Evolutionary conservation across 2,888 invertebrate species (phyloP).

Genomic region (Luffia ferchaultella): DNA sequence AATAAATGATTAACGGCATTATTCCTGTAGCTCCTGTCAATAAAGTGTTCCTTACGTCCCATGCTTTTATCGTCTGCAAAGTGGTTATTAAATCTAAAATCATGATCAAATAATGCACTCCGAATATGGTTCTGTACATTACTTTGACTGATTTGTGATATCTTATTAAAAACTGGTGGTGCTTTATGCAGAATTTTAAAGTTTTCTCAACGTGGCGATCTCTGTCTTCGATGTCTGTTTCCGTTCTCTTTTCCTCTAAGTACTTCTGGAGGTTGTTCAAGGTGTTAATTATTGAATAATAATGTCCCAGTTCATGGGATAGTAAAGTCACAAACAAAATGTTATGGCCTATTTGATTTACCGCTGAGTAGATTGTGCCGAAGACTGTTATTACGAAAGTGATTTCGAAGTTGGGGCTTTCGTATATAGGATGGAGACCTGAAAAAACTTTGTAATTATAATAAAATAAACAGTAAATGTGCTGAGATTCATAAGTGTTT

Average conservation of each 20-base stretch:
- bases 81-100: conserved; percentile 34
- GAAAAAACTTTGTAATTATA: no score
- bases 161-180: conserved; percentile 32
- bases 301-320: conserved; percentile 34
- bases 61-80: conserved; percentile 32
- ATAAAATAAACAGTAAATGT: no score
- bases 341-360: conserved; percentile 40
- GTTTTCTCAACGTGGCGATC: conserved; percentile 19
- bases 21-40: conserved; percentile 31
- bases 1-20: conserved; percentile 35
- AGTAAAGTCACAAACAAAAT: conserved; percentile 32
- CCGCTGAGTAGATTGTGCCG: conserved; percentile 31
- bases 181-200: conserved; percentile 30
- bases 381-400: conserved; percentile 27
- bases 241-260: conserved; percentile 10
- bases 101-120: conserved; percentile 37
- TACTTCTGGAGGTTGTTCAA: conserved; percentile 23
- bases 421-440: conserved; percentile 34
- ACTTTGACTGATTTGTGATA: conserved; percentile 27
- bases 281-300: conserved; percentile 31
- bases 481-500: no score
- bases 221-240: conserved; percentile 3
- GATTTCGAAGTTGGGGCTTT: conserved; percentile 32
- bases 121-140: conserved; percentile 30
- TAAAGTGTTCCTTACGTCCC: conserved; percentile 33